Percentiles rank a stretch among this genome's conserved stretches.
These are phyloP conservation scores for Cataglyphis livida DNA, from an alignment of 2,888 invertebrate species.

Conservation along the genomic window DNA sequence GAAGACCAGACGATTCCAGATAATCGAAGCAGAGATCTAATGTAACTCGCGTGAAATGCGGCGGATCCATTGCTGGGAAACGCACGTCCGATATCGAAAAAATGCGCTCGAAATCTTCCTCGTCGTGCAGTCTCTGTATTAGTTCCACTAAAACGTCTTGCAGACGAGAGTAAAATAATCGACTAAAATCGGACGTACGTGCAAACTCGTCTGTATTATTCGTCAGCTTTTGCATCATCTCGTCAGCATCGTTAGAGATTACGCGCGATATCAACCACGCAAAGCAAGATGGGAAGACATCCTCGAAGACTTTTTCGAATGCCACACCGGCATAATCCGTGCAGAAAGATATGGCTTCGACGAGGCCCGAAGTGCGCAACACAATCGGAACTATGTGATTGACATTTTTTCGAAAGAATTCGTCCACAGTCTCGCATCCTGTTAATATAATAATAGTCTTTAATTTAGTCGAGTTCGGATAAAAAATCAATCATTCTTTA, in stretches of 20 bases:
- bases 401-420: conserved; percentile 85
- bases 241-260: background rate
- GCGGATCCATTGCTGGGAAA: conserved; percentile 83
- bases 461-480: background rate
- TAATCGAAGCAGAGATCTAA: conserved; percentile 85
- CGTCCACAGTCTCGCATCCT: conserved; percentile 81
- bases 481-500: background rate
- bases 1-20: conserved; percentile 86
- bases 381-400: conserved; percentile 84
- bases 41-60: conserved; percentile 85
- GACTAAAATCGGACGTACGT: conserved; percentile 73
- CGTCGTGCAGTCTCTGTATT: conserved; percentile 82
- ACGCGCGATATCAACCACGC: conserved; percentile 20
- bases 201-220: conserved; percentile 77
- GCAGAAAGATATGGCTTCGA: conserved; percentile 79
- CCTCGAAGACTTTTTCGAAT: conserved; percentile 79
- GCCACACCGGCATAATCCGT: conserved; percentile 68
- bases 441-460: conserved; percentile 68
- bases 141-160: conserved; percentile 81
- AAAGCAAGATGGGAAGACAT: conserved; percentile 70
- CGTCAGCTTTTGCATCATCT: conserved; percentile 75
- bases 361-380: conserved; percentile 81
- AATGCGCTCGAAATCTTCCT: conserved; percentile 84
- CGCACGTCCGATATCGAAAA: conserved; percentile 81
- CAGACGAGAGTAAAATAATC: conserved; percentile 80